A percentile compares a stretch with the other conserved stretches of the same genome.
Evolutionary conservation across 2,888 invertebrate species (phyloP).

Genomic region (Ferdinandea cuprea): DNA sequence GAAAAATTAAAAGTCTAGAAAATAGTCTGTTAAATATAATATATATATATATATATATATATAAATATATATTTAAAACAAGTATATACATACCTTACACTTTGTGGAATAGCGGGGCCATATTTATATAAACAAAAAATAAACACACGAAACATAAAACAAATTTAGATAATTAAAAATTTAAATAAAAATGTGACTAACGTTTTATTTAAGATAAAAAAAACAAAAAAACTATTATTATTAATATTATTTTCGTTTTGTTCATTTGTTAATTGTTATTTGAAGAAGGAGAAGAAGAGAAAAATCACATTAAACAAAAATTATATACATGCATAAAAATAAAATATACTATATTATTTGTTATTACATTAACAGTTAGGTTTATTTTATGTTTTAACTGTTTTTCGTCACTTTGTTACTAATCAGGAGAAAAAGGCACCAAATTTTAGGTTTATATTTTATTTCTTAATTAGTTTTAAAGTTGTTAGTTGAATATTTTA

Average conservation of each 20-base stretch:
- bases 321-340: conserved; percentile 22
- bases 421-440: conserved; percentile 72
- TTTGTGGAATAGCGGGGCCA: conserved; percentile 84
- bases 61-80: conserved; percentile 42
- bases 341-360: conserved; percentile 61
- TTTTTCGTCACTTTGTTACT: conserved; percentile 68
- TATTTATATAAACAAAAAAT: conserved; percentile 77
- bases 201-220: conserved; percentile 41
- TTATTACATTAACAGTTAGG: conserved; percentile 52
- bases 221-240: not conserved
- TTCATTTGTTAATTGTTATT: conserved; percentile 56
- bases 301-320: conserved; percentile 12
- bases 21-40: conserved; percentile 67
- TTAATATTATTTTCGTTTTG: conserved; percentile 51
- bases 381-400: conserved; percentile 10
- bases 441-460: conserved; percentile 63
- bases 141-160: conserved; percentile 52
- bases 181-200: conserved; percentile 72
- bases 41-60: conserved; percentile 7
- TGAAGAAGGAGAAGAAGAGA: no score
- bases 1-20: conserved; percentile 62
- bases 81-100: conserved; percentile 75
- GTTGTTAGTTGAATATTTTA: conserved; percentile 37
- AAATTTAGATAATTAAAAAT: conserved; percentile 14
- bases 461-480: conserved; percentile 35